Base-by-base conservation (phyloP, 2,797 vertebrate species). In the Anabacerthia variegaticeps region DNA sequence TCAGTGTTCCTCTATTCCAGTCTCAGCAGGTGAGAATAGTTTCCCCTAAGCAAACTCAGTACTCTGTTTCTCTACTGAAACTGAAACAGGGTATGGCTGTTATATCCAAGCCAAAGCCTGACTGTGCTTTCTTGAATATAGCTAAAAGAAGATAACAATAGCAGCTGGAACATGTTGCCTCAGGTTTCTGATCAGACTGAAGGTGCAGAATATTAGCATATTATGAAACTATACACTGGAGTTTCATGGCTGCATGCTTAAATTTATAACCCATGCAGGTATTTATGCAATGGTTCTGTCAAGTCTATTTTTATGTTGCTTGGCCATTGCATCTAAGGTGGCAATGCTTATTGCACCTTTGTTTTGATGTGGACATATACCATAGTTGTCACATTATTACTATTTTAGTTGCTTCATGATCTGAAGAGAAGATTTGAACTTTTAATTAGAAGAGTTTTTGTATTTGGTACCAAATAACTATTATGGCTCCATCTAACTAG, bases 21-120 rank as follows among this genome's bases (percentile, higher is more conserved):
- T 89, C 80, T 87, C 88, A 89, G 86, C 93, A 94, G 67, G 92
- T 94, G 63, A 94, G 56, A 82, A 73, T 32, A 94, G 71, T 92
- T 95, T 94, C 86, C 74, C 85, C 84, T 69, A 41, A 76, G 71
- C 90, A 93, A 90, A 84, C 55, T 73, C 44, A 65, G 61, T 46
- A 13, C 43, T 65, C 26, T 58, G 7, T 79, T 93, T 94, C 85
- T 89, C 37, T 92, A 23, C 37, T 86, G 93, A 94, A 95, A 92
- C 88, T 91, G 77, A 85, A 94, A 81, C 34, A 44, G 39, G 62
- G 85, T 81, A 88, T 44, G 46, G 63, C 36, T 84, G 4, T 84
- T 61, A 68, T 20, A 66, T 30, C 43, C 32, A 54, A 90, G 92
- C 85, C 93, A 94, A 95, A 55, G 12, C 77, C 76, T 95, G 89